phyloP scores from a whole-genome alignment of 2,888 invertebrate species.

The Minunthozetes semirufus region DNA sequence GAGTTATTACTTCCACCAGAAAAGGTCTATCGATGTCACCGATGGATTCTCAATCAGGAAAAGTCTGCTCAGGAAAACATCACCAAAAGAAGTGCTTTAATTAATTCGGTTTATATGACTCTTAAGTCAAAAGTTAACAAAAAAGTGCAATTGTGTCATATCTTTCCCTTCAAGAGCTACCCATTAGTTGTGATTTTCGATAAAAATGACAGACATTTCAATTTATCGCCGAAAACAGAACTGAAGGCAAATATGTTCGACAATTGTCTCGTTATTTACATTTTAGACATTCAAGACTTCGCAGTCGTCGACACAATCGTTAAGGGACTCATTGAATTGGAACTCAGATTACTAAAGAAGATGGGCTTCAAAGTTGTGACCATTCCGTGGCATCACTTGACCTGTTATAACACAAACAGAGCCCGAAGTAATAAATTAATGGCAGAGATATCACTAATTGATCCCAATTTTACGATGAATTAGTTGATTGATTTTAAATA shows the following conservation, averaged over 20 bases:
- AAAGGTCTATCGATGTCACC: not conserved
- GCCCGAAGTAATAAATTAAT: not conserved
- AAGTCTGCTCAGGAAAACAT: not conserved
- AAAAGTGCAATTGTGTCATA: constrained; percentile 13
- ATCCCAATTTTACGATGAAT: not conserved
- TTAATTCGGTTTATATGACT: not conserved
- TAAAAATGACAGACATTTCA: not conserved
- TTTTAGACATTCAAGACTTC: not conserved
- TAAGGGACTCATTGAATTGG: not conserved
- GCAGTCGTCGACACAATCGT: not conserved
- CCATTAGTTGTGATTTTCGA: not conserved
- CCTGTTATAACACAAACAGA: not conserved
- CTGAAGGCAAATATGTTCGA: constrained; percentile 15
- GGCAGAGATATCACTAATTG: not conserved
- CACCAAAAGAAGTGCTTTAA: not conserved
- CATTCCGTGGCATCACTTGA: constrained; percentile 8
- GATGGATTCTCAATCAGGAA: not conserved
- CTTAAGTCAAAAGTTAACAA: not conserved
- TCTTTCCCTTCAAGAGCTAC: constrained; percentile 15
- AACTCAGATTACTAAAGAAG: not conserved
- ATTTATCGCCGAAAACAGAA: not conserved
- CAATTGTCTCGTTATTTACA: constrained; percentile 5
- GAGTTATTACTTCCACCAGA: not conserved
- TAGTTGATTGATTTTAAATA: not conserved
- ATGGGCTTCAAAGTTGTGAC: not conserved